Conservation (phyloP, 2,797 vertebrate species). For the Scolopax bukidnonensis region DNA sequence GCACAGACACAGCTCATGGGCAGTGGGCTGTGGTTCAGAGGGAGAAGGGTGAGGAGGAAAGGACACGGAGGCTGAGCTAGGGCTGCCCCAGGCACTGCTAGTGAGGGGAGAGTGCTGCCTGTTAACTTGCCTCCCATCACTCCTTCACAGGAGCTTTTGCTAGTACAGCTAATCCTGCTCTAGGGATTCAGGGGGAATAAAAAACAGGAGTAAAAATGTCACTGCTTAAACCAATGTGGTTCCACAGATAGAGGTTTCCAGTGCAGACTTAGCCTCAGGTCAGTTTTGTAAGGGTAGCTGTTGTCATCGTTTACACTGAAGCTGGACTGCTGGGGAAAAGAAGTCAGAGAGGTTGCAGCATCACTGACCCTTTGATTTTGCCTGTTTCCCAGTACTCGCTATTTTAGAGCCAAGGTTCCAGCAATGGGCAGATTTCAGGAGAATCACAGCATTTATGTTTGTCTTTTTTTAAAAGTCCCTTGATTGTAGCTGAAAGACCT, state of each 20-base stretch:
- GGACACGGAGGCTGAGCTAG: neutral
- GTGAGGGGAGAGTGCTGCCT: neutral
- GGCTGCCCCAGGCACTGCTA: conserved; percentile 17
- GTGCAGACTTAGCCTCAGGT: conserved; percentile 42
- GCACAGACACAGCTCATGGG: neutral
- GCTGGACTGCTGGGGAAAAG: neutral
- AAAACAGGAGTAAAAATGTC: conserved; percentile 64
- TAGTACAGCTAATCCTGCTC: conserved; percentile 60
- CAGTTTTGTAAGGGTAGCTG: conserved; percentile 41
- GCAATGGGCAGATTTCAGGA: neutral
- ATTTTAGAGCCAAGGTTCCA: neutral
- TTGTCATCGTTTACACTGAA: conserved; percentile 43
- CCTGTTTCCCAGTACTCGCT: neutral
- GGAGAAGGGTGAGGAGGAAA: neutral
- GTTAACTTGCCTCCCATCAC: conserved; percentile 38
- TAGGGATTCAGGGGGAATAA: conserved; percentile 49
- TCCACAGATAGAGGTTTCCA: conserved; percentile 22
- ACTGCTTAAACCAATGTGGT: conserved; percentile 33
- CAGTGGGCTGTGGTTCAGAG: neutral
- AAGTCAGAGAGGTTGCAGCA: neutral
- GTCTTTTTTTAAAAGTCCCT: neutral
- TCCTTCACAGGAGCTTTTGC: conserved; percentile 43
- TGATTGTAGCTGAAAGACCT: neutral
- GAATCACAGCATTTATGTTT: neutral
- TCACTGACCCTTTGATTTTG: conserved; percentile 24